Evolutionary conservation across 2,797 vertebrate species (phyloP), one percentile per base, ranked within the genome.

Genomic region (Hyperoplus lanceolatus): DNA sequence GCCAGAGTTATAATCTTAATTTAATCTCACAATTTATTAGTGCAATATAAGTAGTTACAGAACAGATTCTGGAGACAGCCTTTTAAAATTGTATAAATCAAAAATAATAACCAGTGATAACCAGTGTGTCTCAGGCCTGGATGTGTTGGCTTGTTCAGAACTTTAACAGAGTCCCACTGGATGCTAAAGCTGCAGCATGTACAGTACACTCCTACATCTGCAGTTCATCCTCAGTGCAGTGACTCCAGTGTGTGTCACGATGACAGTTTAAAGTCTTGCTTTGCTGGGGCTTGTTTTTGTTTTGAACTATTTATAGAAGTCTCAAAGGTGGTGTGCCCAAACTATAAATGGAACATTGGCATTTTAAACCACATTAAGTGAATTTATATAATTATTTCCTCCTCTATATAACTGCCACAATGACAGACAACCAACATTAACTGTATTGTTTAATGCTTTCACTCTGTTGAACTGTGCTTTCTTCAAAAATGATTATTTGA

Each of bases 231-330:
- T 70, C 73, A 82, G 64, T 63, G 73, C 75, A 60, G 56, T 43
- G 43, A 75, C 57, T 75, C 51, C 0, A 75, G 55, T 13, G 62
- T 55, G 70, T 73, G 29, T 82, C 70, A 43, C 41, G 9, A 71
- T 66, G 41, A 65, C 14, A 15, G 71, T 56, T 48, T 70, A 45
- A 73, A 56, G 73, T 71, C 57, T 68, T 39, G 5, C 14, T 77
- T 79, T 77, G 42, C 70, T 75, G 73, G 68, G 58, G 48, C 51
- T 58, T 77, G 54, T 72, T 79, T 82, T 81, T 83, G 18, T 86
- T 89, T 66, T 57, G 56, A 29, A 29, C 29, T 29, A 29, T 29
- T 29, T 77, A 69, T 68, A 81, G 65, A 80, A 65, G 14, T 80
- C 72, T 74, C 64, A 43, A 48, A 13, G 60, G 64, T 16, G 61